These are phyloP conservation scores for Baryphthengus martii DNA, from an alignment of 2,113 vertebrate species.

Conservation along the genomic window DNA sequence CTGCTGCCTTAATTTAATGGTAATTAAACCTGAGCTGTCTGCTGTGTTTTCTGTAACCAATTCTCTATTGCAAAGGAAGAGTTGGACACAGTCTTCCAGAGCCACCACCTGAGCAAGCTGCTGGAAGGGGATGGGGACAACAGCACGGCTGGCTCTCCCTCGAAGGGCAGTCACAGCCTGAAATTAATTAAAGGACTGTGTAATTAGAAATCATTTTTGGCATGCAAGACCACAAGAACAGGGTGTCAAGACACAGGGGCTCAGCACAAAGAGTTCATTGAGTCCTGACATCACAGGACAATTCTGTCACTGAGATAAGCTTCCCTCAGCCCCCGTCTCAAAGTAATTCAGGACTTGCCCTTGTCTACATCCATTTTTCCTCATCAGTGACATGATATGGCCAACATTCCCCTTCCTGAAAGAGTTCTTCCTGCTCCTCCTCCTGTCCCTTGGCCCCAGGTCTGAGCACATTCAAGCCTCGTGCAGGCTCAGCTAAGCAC, in stretches of 20 bases:
- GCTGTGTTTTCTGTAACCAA: background rate
- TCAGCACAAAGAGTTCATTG: background rate
- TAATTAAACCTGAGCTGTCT: background rate
- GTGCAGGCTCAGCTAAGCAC: background rate
- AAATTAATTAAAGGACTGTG: background rate
- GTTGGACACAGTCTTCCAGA: background rate
- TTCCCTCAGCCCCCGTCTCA: fast-evolving
- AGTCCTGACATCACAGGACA: background rate
- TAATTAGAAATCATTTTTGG: background rate
- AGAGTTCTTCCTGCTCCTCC: background rate
- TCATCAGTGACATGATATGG: background rate
- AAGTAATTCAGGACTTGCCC: background rate
- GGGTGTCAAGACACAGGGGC: background rate
- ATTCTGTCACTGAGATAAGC: background rate
- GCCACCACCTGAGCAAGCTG: background rate
- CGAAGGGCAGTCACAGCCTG: background rate
- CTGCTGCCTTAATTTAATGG: constrained; percentile 39
- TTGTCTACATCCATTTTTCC: background rate
- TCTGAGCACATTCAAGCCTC: background rate
- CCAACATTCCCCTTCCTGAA: background rate
- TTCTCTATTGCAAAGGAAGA: background rate
- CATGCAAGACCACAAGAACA: background rate
- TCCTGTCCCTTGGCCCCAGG: background rate
- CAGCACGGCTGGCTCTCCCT: fast-evolving
- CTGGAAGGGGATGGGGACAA: background rate